A percentile compares a stretch with the other conserved stretches of the same genome.
These are phyloP conservation scores for Zenarchopterus dispar DNA, from an alignment of 2,797 vertebrate genomes.

Conservation along the genomic window DNA sequence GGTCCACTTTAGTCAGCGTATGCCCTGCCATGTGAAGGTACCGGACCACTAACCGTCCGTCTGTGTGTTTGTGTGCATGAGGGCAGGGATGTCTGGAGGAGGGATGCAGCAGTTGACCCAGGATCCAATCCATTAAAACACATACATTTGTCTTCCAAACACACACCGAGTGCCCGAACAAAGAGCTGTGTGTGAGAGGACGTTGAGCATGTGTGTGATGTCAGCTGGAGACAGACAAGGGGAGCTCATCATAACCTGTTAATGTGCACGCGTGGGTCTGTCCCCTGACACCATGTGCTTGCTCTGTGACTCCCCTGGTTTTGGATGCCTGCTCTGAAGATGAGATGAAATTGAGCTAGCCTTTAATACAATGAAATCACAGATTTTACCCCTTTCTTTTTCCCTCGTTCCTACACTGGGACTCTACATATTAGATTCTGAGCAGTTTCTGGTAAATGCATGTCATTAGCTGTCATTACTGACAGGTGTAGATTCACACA, in stretches of 20 bases:
- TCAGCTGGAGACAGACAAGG: constrained; percentile 77
- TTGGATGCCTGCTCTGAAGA: constrained; percentile 56
- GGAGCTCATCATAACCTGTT: constrained; percentile 76
- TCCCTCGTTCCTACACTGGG: background rate
- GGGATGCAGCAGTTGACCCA: constrained; percentile 76
- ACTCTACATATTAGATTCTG: constrained; percentile 6
- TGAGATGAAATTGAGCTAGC: constrained; percentile 43
- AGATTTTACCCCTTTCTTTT: constrained; percentile 9
- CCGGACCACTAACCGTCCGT: constrained; percentile 48
- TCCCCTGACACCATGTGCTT: constrained; percentile 65
- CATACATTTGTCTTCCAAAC: constrained; percentile 77
- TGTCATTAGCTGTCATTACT: constrained; percentile 19
- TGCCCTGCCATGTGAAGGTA: constrained; percentile 54
- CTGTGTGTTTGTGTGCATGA: constrained; percentile 15
- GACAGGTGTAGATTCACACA: constrained; percentile 1
- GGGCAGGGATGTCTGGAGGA: constrained; percentile 65
- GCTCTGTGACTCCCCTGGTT: constrained; percentile 60
- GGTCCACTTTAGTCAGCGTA: constrained; percentile 40
- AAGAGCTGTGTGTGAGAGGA: constrained; percentile 72
- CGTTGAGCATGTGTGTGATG: constrained; percentile 79
- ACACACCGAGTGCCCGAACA: constrained; percentile 69
- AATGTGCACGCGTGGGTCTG: constrained; percentile 67
- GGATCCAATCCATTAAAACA: constrained; percentile 72
- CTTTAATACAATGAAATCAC: constrained; percentile 19
- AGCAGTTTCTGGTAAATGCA: constrained; percentile 17